These are phyloP conservation scores for Hydractinia echinata DNA, from an alignment of 30 jellyfish, hydroid and myxozoan genomes.

Conservation along the genomic window DNA sequence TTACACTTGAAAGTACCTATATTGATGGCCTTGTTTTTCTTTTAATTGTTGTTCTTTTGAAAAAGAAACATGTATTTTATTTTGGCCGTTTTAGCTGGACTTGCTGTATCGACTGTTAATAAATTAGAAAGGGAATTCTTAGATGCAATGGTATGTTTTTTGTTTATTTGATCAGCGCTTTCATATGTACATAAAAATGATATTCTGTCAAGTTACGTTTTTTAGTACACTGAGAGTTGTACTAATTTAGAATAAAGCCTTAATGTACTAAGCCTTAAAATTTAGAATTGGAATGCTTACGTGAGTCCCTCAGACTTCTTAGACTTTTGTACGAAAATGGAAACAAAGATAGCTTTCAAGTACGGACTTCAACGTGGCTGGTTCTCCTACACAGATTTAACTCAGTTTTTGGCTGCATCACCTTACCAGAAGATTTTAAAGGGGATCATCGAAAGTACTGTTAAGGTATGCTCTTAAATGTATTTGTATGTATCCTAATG, in stretches of 20 bases:
- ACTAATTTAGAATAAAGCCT: no score
- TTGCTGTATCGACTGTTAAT: constrained; percentile 83
- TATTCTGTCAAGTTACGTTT: no score
- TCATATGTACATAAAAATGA: no score
- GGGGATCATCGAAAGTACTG: constrained; percentile 35
- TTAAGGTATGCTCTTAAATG: constrained; percentile 38
- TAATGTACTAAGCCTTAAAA: neutral
- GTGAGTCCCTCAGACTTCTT: constrained; percentile 78
- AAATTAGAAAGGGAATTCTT: constrained; percentile 78
- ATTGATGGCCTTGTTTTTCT: no score
- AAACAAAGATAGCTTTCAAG: constrained; percentile 79
- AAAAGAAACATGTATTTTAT: no score
- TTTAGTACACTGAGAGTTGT: no score
- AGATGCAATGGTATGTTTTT: constrained; percentile 68
- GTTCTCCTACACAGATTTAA: constrained; percentile 90
- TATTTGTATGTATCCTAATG: neutral
- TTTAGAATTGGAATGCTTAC: constrained; percentile 63
- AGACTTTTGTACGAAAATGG: constrained; percentile 46
- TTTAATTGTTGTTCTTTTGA: no score
- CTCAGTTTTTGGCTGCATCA: constrained; percentile 57
- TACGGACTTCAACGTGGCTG: constrained; percentile 88
- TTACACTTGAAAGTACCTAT: no score
- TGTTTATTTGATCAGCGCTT: neutral
- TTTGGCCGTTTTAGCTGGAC: constrained; percentile 61
- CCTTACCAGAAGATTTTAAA: constrained; percentile 39